Base-by-base conservation (phyloP, 2,797 vertebrate species). In the Acropternis orthonyx region DNA sequence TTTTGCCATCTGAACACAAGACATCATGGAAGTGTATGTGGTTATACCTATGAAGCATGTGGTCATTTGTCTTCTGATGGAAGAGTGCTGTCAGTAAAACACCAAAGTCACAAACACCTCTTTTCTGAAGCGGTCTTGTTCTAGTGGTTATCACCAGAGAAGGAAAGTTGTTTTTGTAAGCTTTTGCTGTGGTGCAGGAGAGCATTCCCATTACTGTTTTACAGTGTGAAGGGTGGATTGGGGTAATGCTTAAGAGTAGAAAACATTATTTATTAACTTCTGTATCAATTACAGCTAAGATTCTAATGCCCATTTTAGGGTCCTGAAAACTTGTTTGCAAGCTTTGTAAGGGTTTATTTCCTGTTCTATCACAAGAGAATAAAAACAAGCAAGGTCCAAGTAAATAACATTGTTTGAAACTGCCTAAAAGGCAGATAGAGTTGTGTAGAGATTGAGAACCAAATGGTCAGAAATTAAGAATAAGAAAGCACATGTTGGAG, bases 11-110 rank as follows among this genome's bases (percentile, higher is more conserved):
- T 63, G 34, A 59, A 22, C 19, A 8, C 9, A 37, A 18, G 36
- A 20, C 2, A 3, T n/a, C 16, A 7, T 12, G 13, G 0, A 7
- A 30, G 1, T 26, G 9, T 61, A 27, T 71, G 12, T 17, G 52
- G n/a, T 67, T 79, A 49, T 2, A 49, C 14, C 24, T 2, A 2
- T 8, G 23, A 36, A 67, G 52, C 44, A 12, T 14, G 21, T 49
- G 36, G 49, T 54, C 12, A 7, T 82, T 59, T 93, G 54, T 83
- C 21, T 43, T 90, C 6, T 9, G 26, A 27, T 41, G 36, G 65
- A 81, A 55, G n/a, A 80, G 10, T 49, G 13, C 37, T 63, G 9
- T 93, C 24, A 9, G 27, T 85, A 54, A 58, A 90, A 56, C 0
- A 6, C n/a, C 5, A 0, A 10, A 66, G 32, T 84, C 12, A 41